A percentile compares a stretch with the other conserved stretches of the same genome.
Conservation (phyloP, 2,797 vertebrate genomes). For the Neostethus bicornis region DNA sequence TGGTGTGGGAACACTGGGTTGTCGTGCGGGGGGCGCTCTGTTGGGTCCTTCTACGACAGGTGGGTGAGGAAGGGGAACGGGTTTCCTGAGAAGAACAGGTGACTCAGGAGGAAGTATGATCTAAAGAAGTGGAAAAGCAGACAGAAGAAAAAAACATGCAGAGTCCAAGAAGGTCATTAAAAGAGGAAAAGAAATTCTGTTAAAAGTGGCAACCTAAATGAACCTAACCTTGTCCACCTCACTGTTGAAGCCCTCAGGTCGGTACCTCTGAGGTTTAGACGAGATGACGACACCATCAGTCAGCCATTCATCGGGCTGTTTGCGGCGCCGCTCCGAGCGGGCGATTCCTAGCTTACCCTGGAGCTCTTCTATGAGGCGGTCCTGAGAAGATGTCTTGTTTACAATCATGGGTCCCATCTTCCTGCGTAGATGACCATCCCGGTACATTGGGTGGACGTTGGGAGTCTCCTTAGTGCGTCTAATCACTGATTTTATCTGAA, state of each 20-base stretch:
- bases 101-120: constrained; percentile 86
- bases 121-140: constrained; percentile 68
- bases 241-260: constrained; percentile 72
- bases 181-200: constrained; percentile 4
- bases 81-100: constrained; percentile 81
- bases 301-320: constrained; percentile 88
- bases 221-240: constrained; percentile 91
- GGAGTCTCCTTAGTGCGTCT: constrained; percentile 91
- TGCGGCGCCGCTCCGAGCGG: constrained; percentile 77
- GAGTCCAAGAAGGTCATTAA: constrained; percentile 20
- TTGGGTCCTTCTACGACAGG: constrained; percentile 77
- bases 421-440: constrained; percentile 85
- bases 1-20: constrained; percentile 64
- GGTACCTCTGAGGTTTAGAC: constrained; percentile 83
- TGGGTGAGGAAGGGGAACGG: constrained; percentile 39
- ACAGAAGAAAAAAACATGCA: constrained; percentile 32
- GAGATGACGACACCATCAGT: constrained; percentile 88
- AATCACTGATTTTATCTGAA: constrained; percentile 94
- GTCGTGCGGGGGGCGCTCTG: constrained; percentile 40
- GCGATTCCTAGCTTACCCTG: constrained; percentile 90
- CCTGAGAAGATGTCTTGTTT: constrained; percentile 91
- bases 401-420: constrained; percentile 90
- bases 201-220: constrained; percentile 23
- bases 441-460: constrained; percentile 93
- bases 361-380: constrained; percentile 91